phyloP scores from a whole-genome alignment of 2,888 invertebrate genomes.

The Pollenia amentaria region DNA sequence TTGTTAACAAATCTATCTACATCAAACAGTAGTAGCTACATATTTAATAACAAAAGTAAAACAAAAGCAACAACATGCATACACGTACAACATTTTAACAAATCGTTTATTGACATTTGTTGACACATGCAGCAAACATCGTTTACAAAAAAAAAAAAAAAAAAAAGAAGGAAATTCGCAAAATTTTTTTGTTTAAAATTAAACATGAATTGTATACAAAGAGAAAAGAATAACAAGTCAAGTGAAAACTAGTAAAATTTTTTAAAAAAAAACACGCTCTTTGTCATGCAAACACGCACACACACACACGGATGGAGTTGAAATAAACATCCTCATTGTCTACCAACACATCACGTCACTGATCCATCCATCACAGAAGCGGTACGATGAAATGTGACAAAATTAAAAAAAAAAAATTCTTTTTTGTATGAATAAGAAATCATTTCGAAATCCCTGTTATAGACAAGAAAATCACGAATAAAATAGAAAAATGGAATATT shows the following conservation, averaged over 20 bases:
- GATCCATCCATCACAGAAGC: slow-evolving; percentile 56
- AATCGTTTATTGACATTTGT: slow-evolving; percentile 75
- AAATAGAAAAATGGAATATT: slow-evolving; percentile 26
- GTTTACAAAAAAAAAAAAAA: slow-evolving; percentile 33
- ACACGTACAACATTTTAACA: slow-evolving; percentile 73
- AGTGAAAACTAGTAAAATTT: slow-evolving; percentile 42
- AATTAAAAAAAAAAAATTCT: slow-evolving; percentile 32
- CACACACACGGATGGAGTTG: background rate
- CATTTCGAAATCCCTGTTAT: slow-evolving; percentile 44
- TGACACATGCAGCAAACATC: slow-evolving; percentile 73
- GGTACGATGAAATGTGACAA: slow-evolving; percentile 10
- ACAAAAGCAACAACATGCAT: slow-evolving; percentile 21
- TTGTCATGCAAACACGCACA: no score
- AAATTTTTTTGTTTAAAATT: slow-evolving; percentile 1
- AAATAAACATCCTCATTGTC: slow-evolving; percentile 49
- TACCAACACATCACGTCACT: slow-evolving; percentile 70
- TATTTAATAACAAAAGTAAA: slow-evolving; percentile 7
- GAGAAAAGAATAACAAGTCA: slow-evolving; percentile 11
- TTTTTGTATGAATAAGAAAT: slow-evolving; percentile 49
- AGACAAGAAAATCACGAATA: slow-evolving; percentile 48
- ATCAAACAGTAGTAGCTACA: background rate
- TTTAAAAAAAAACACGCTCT: background rate
- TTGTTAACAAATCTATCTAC: slow-evolving; percentile 15
- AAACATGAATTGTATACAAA: slow-evolving; percentile 12
- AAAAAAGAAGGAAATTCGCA: background rate